Conservation (phyloP, 2,888 invertebrate species). For the Conistra vaccinii region DNA sequence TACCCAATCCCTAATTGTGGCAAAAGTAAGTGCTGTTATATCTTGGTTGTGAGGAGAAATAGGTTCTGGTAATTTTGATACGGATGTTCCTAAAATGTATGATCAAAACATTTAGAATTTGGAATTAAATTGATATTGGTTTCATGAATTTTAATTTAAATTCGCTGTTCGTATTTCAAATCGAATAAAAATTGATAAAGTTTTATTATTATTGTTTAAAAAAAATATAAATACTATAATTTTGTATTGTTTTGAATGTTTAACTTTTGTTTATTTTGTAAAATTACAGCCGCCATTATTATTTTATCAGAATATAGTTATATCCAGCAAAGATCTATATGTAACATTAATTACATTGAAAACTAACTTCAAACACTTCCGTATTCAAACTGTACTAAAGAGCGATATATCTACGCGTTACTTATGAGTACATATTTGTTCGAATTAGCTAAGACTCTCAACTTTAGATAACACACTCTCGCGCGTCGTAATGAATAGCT, state of each 20-base stretch:
- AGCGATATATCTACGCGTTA: constrained; percentile 46
- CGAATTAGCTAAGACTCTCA: constrained; percentile 67
- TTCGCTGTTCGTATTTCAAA: background rate
- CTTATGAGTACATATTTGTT: constrained; percentile 61
- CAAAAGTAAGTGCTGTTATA: constrained; percentile 22
- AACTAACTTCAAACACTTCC: constrained; percentile 40
- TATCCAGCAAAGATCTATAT: background rate
- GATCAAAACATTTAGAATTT: background rate
- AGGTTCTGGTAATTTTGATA: constrained; percentile 1
- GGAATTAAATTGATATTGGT: background rate
- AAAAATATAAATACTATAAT: background rate
- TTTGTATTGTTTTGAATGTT: too few relatives aligned
- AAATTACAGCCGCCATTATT: too few relatives aligned
- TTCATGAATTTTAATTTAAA: background rate
- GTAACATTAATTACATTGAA: constrained; percentile 32
- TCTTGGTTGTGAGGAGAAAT: background rate
- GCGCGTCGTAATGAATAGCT: constrained; percentile 75
- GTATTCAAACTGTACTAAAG: constrained; percentile 52
- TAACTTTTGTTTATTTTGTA: background rate
- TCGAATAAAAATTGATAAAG: background rate
- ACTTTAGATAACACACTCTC: constrained; percentile 74
- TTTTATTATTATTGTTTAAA: background rate
- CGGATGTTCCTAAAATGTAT: background rate
- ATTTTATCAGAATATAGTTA: background rate
- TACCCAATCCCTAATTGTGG: constrained; percentile 47